phyloP scores from a whole-genome alignment of 2,113 vertebrate genomes.

The Dasyurus viverrinus region DNA sequence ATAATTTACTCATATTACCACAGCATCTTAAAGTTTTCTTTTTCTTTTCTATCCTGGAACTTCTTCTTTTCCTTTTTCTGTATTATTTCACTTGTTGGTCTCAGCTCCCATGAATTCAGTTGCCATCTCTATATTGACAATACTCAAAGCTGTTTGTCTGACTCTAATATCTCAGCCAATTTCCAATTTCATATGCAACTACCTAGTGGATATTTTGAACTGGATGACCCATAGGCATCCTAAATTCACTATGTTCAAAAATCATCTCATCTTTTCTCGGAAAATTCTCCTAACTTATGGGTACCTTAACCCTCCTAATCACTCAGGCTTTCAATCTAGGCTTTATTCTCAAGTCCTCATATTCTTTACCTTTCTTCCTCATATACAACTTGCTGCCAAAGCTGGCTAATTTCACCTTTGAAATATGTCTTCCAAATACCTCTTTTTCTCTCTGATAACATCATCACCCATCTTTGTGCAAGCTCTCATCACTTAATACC shows the following conservation, averaged over 20 bases:
- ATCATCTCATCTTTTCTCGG: neutral
- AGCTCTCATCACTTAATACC: neutral
- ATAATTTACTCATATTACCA: neutral
- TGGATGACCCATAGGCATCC: neutral
- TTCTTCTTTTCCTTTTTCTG: no score
- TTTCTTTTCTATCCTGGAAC: neutral
- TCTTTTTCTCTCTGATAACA: neutral
- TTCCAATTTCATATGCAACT: neutral
- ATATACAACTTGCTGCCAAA: neutral
- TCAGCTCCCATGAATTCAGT: no score
- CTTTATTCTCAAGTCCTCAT: neutral
- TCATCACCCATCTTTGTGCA: neutral
- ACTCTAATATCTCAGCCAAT: neutral
- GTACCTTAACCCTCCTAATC: neutral
- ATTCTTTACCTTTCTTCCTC: neutral
- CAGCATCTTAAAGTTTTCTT: neutral
- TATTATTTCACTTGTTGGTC: no score
- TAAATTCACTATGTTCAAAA: neutral
- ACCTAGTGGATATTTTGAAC: neutral
- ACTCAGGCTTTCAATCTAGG: neutral
- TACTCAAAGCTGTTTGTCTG: neutral
- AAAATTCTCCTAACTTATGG: neutral
- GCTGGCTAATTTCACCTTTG: neutral
- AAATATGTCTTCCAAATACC: neutral
- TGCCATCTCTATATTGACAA: neutral